Base-by-base conservation (phyloP, 2,888 invertebrate species). In the Phoronis australis region DNA sequence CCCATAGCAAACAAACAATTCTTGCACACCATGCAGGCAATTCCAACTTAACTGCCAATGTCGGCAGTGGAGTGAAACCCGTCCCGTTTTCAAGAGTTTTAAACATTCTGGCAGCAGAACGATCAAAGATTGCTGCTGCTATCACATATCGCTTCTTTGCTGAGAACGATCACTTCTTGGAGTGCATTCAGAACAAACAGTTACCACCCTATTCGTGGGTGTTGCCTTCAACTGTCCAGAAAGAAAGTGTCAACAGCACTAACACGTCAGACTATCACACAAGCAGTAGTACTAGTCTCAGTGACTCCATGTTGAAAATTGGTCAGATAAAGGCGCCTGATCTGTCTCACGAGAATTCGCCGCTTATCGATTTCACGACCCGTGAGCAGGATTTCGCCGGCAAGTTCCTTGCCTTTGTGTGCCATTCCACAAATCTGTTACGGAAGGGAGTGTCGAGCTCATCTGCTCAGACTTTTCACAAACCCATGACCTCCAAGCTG, bases 121-220 rank as follows among this genome's bases (percentile, higher is more conserved):
- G 72, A 24, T 65, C 73, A 3, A 68, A 65, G 52, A 71, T 70
- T 57, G 72, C 71, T 22, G 71, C 73, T 31, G 52, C 64, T 25
- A 62, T 65, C 44, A 65, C 72, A n/a, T 68, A 73, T 53, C 52
- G 64, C 20, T 73, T 72, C 55, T 69, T 73, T 52, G 69, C 71
- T 2, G 59, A 60, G 24, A 64, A 64, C 52, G 62, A 65, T 24
- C 68, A 70, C 22, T 69, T 75, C 52, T 48, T 69, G 39, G 57
- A 62, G 37, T 49, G 67, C 40, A 46, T 67, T 1, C 56, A 60
- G 47, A 58, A 60, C 12, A 60, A 60, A 5, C 58, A 51, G 31
- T 50, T 69, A 35, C 65, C 66, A 20, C 48, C 55, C 18, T 71
- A 64, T 55, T 55, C 63, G 12, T 73, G 70, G 69, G n/a, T n/a